Conservation (phyloP, 2,797 vertebrate species). For the Champsocephalus gunnari region DNA sequence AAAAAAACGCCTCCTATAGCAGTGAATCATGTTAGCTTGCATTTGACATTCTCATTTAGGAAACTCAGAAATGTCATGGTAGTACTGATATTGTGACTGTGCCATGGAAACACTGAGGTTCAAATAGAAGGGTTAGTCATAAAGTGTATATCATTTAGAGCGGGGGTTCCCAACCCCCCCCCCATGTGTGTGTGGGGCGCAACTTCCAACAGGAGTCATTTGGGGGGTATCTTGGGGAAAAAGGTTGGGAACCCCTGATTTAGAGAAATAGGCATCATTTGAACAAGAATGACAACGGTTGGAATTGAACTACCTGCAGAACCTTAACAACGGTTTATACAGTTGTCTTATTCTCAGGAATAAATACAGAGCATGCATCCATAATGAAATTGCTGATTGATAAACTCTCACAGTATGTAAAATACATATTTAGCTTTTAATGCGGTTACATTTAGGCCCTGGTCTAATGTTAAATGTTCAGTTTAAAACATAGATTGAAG, state of each 20-base stretch:
- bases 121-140: no score
- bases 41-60: slow-evolving; percentile 33
- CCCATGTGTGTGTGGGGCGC: no score
- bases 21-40: slow-evolving; percentile 59
- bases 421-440: background rate
- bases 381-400: background rate
- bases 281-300: background rate
- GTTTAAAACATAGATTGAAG: slow-evolving; percentile 1
- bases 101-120: slow-evolving; percentile 13
- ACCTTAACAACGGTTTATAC: background rate
- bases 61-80: slow-evolving; percentile 9
- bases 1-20: slow-evolving; percentile 47
- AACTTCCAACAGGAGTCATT: no score
- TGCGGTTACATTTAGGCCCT: background rate
- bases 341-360: background rate
- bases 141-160: no score
- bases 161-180: no score
- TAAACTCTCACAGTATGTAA: background rate
- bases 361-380: background rate
- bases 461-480: slow-evolving; percentile 1
- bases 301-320: background rate
- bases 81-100: slow-evolving; percentile 3
- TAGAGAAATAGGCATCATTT: background rate
- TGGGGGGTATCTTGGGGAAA: no score
- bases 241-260: background rate